Evolutionary conservation across 2,888 invertebrate species (phyloP), one percentile per base, ranked within the genome.

Genomic region (Ophonus ardosiacus): DNA sequence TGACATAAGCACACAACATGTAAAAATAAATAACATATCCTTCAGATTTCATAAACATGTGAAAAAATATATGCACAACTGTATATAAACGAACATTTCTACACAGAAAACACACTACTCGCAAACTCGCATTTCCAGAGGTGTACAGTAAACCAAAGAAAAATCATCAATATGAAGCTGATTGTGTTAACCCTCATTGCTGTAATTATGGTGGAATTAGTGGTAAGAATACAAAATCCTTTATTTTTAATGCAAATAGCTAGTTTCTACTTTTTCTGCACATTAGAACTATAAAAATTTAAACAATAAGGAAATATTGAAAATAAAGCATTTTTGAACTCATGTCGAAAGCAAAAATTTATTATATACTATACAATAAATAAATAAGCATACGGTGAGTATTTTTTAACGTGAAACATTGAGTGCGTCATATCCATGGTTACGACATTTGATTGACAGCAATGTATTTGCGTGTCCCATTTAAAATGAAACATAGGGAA

Each of bases 91-190:
- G 18, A 7, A 5, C 6, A 74, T 74, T 43, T 74, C 18, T 8
- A 13, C 15, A 7, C 7, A 74, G 43, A 18, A 17, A 40, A n/a
- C n/a, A n/a, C n/a, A 10, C 17, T 21, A 4, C 31, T 31, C n/a
- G n/a, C n/a, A n/a, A n/a, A 31, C 31, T 31, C 18, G 18, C 13
- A 68, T 40, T 31, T n/a, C 8, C 15, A 15, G 15, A 7, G 43
- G 8, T 17, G 8, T 17, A 17, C 7, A 40, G 10, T 40, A 13
- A n/a, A 17, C 40, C 43, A 71, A 68, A n/a, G 24, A 76, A 24
- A 51, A 31, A 71, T 24, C 63, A 84, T 10, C 79, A 81, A 43
- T 7, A 83, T 84, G 84, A 78, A 84, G 38, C 6, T 63, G 13
- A 65, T 78, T 43, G 78, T 63, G 15, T 76, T 84, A 8, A 65